Evolutionary conservation across 2,888 invertebrate genomes (phyloP).

Genomic region (Drosophila phalerata): DNA sequence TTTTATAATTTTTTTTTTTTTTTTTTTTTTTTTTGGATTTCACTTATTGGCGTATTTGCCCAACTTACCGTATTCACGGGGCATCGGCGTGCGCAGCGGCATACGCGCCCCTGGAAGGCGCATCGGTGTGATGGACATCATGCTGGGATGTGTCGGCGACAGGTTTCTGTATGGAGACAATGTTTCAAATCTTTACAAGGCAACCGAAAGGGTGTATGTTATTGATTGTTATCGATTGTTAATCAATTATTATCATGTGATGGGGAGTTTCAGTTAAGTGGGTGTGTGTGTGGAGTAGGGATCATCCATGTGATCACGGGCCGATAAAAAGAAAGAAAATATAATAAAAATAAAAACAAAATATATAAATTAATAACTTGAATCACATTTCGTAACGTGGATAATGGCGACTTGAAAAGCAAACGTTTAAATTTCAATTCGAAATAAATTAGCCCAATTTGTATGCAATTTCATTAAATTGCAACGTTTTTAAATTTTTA

Average conservation of each 20-base stretch:
- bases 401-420: slow-evolving; percentile 69
- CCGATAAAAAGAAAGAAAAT: slow-evolving; percentile 68
- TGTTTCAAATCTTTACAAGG: slow-evolving; percentile 83
- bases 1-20: no score
- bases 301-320: slow-evolving; percentile 46
- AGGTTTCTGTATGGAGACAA: slow-evolving; percentile 85
- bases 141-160: slow-evolving; percentile 91
- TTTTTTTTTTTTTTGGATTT: slow-evolving; percentile 36
- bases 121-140: slow-evolving; percentile 90
- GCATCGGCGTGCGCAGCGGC: slow-evolving; percentile 88
- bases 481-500: slow-evolving; percentile 34
- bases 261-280: slow-evolving; percentile 31
- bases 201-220: slow-evolving; percentile 32
- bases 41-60: slow-evolving; percentile 73
- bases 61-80: slow-evolving; percentile 96
- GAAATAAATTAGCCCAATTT: slow-evolving; percentile 51
- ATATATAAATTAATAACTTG: slow-evolving; percentile 59
- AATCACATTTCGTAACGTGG: slow-evolving; percentile 9
- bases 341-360: slow-evolving; percentile 56
- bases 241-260: slow-evolving; percentile 22
- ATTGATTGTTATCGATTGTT: not conserved
- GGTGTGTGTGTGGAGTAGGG: slow-evolving; percentile 9
- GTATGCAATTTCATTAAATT: slow-evolving; percentile 24
- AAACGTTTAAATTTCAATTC: slow-evolving; percentile 43
- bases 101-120: slow-evolving; percentile 87